Base-by-base conservation (phyloP, 2,888 invertebrate genomes). In the Vesta saturnalis region DNA sequence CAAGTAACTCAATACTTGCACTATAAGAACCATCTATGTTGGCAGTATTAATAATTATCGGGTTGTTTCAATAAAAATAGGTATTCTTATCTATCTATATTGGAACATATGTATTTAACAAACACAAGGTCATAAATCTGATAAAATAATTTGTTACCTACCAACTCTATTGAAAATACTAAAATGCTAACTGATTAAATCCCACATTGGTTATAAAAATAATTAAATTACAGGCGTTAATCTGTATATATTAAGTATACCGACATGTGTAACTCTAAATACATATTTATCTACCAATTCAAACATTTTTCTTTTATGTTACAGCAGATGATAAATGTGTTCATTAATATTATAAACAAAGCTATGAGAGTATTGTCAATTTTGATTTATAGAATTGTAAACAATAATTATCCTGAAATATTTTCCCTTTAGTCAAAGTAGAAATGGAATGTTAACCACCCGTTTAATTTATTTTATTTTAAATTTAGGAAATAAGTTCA, bases 171-270 rank as follows among this genome's bases (percentile, higher is more conserved):
- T 22, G 14, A 35, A 58, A 4, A 21, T 14, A 59, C 14, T 21
- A n/a, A 43, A 59, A 46, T 16, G 19, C 30, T 60, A 60, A 61
- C 54, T 61, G 54, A 61, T 54, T 61, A 61, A 61, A 52, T 39
- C 54, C 12, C n/a, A 23, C 14, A 39, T 18, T 16, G 3, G 23
- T 23, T 55, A 57, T 57, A 69, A 35, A 56, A 69, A 69, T 59
- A 69, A 71, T 69, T 71, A 71, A 71, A 71, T 69, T 71, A 67
- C 57, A 60, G 55, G 57, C 58, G 62, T 72, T 67, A 72, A 72
- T 72, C 64, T 69, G 61, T 59, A 54, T 57, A 70, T 67, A 67
- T 67, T 67, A 61, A 46, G 54, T 47, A 21, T 47, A 60, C 47
- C 22, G 61, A 67, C 66, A 67, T 60, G 56, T 61, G 66, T 61